phyloP scores from a whole-genome alignment of 2,888 invertebrate genomes.

The Trissolcus brochymenae region DNA sequence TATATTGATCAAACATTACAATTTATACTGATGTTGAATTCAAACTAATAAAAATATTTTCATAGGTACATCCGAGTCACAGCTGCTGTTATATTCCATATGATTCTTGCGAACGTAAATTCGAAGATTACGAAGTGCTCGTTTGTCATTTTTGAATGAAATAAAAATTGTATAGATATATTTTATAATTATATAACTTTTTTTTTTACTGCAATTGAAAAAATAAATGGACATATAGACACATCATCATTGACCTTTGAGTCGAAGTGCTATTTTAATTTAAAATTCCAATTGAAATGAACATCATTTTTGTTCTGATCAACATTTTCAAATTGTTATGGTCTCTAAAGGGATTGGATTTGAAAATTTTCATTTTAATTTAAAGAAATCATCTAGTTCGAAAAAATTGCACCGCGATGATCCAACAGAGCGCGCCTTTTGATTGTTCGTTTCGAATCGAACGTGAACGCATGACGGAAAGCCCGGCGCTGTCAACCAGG shows the following conservation, averaged over 20 bases:
- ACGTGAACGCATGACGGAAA: slow-evolving; percentile 53
- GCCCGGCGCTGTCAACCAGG: slow-evolving; percentile 65
- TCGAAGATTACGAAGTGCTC: not conserved
- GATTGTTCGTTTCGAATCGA: slow-evolving; percentile 59
- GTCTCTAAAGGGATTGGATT: too few relatives aligned
- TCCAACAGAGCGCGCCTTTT: slow-evolving; percentile 44
- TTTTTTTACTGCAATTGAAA: too few relatives aligned
- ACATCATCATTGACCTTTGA: too few relatives aligned
- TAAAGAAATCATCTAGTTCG: slow-evolving; percentile 14
- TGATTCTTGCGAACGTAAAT: not conserved
- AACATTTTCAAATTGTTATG: not conserved
- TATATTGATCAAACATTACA: not conserved
- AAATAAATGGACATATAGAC: too few relatives aligned
- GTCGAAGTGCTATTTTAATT: too few relatives aligned
- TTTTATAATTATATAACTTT: too few relatives aligned
- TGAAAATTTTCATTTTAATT: too few relatives aligned
- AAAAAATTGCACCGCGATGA: slow-evolving; percentile 53
- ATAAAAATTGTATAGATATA: not conserved
- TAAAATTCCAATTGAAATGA: too few relatives aligned
- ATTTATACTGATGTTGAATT: not conserved
- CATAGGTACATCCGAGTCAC: not conserved
- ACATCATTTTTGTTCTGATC: not conserved
- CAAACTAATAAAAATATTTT: not conserved
- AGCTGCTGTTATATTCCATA: not conserved
- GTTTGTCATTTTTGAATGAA: not conserved